A percentile compares a stretch with the other conserved stretches of the same genome.
Evolutionary conservation across 2,797 vertebrate species (phyloP).

Genomic region (Miichthys miiuy): DNA sequence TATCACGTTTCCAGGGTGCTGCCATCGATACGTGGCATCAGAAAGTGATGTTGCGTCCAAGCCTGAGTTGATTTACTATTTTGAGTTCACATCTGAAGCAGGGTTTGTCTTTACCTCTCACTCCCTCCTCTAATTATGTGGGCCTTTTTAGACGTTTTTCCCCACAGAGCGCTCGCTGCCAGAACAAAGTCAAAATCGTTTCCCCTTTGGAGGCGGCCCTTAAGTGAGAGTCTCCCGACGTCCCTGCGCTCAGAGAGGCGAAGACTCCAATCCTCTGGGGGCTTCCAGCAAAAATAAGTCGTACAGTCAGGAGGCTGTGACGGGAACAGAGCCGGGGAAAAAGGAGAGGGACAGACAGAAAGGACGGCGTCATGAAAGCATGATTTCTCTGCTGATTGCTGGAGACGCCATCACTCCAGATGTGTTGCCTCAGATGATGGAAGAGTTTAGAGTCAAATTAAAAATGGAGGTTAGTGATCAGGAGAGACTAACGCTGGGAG

Average conservation of each 20-base stretch:
- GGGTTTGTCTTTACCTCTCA: constrained; percentile 72
- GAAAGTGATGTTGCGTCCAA: constrained; percentile 11
- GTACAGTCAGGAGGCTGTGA: constrained; percentile 73
- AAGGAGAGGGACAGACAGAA: constrained; percentile 48
- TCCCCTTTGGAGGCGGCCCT: constrained; percentile 72
- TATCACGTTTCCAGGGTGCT: constrained; percentile 11
- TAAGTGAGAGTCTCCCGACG: constrained; percentile 60
- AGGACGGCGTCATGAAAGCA: constrained; percentile 86
- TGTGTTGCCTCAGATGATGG: constrained; percentile 78
- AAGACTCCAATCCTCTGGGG: constrained; percentile 72
- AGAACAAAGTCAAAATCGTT: constrained; percentile 79
- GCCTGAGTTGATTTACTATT: constrained; percentile 53
- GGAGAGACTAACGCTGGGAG: constrained; percentile 78
- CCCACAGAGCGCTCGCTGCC: constrained; percentile 75
- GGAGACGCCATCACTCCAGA: constrained; percentile 83
- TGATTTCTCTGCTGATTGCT: constrained; percentile 85
- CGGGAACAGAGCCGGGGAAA: constrained; percentile 54
- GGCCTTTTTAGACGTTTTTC: constrained; percentile 71
- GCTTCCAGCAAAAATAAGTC: constrained; percentile 84
- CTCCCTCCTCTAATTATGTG: constrained; percentile 77
- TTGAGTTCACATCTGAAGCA: constrained; percentile 62
- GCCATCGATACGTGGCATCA: neutral
- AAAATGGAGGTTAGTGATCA: constrained; percentile 84
- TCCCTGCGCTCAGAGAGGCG: constrained; percentile 44
- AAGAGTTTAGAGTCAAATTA: constrained; percentile 62